These are phyloP conservation scores for Cyrtonyx montezumae DNA, from an alignment of 2,113 vertebrate genomes.

Conservation along the genomic window DNA sequence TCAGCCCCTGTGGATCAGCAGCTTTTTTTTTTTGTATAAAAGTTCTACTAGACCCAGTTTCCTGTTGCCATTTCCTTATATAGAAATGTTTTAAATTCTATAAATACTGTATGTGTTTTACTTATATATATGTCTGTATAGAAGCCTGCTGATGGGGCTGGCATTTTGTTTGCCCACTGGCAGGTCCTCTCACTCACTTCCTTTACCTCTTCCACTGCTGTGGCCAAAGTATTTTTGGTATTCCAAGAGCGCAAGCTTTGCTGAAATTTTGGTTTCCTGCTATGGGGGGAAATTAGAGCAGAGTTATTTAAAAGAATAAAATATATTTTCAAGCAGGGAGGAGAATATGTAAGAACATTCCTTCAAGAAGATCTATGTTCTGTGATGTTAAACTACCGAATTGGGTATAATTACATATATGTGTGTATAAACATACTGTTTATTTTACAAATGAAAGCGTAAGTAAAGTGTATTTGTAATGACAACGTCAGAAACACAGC, in stretches of 20 bases:
- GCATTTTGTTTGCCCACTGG: neutral
- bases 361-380: neutral
- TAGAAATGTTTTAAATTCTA: constrained; percentile 54
- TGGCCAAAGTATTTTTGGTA: constrained; percentile 56
- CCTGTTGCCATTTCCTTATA: constrained; percentile 32
- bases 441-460: constrained; percentile 5
- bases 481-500: neutral
- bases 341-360: neutral
- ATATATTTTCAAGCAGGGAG: neutral
- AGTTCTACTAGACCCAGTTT: constrained; percentile 44
- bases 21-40: neutral
- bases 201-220: constrained; percentile 49
- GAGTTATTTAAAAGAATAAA: constrained; percentile 26
- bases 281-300: constrained; percentile 12
- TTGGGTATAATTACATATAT: neutral
- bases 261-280: constrained; percentile 55
- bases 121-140: neutral
- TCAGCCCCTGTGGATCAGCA: neutral
- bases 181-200: constrained; percentile 34
- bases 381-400: neutral
- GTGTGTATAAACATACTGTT: neutral
- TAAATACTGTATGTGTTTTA: constrained; percentile 51
- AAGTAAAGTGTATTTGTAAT: neutral
- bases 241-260: constrained; percentile 31
- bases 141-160: neutral